These are phyloP conservation scores for Myripristis murdjan DNA, from an alignment of 2,797 vertebrate species.

Conservation along the genomic window DNA sequence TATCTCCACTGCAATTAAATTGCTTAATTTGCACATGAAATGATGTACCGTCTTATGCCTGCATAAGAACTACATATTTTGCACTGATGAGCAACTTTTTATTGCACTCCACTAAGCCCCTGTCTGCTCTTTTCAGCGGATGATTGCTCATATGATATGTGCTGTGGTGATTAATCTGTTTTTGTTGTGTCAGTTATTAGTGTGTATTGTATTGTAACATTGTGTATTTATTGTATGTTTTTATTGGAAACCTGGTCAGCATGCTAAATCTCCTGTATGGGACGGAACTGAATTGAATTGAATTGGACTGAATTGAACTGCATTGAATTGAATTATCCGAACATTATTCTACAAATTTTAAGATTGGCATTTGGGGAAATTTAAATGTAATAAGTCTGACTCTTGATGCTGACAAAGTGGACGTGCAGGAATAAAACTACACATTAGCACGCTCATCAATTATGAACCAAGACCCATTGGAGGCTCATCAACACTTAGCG, in stretches of 20 bases:
- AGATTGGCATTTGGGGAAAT: conserved; percentile 28
- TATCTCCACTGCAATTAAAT: no score
- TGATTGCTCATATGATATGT: no score
- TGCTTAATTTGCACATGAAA: background rate
- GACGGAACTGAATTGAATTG: conserved; percentile 1
- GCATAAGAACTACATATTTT: no score
- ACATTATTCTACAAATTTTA: background rate
- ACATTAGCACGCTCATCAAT: conserved; percentile 51
- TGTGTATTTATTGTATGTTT: background rate
- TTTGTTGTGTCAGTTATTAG: background rate
- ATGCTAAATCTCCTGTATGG: no score
- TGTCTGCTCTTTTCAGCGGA: no score
- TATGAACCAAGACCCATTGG: conserved; percentile 37
- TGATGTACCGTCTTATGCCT: no score
- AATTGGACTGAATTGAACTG: conserved; percentile 6
- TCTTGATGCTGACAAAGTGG: conserved; percentile 51
- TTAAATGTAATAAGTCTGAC: conserved; percentile 40
- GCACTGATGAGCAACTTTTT: no score
- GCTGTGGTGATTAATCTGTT: no score
- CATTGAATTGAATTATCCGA: background rate
- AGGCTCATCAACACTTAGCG: conserved; percentile 33
- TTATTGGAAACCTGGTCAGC: no score
- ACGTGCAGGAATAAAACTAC: conserved; percentile 49
- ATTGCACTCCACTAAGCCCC: no score
- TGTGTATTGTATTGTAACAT: background rate